Evolutionary conservation across 2,797 vertebrate genomes (phyloP), one percentile per base, ranked within the genome.

Genomic region (Sarcoramphus papa): DNA sequence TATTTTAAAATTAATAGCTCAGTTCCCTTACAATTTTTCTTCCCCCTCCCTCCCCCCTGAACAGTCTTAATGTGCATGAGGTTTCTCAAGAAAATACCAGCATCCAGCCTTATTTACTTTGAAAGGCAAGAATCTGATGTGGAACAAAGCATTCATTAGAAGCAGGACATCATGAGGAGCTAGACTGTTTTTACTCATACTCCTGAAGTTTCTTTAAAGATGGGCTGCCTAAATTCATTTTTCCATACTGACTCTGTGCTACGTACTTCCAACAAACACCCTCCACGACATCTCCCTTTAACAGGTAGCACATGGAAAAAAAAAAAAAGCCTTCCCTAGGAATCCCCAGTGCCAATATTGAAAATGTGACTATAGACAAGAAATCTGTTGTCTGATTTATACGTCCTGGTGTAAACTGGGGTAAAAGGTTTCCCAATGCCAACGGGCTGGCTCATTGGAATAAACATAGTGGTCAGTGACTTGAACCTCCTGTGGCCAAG

Each of bases 401-500:
- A 91, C 1, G 3, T 82, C 69, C 53, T 88, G 95, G 91, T 95
- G 96, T 97, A 96, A 97, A 94, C 81, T 85, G 90, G 90, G 96
- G 96, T 93, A 96, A 96, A 96, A 97, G 86, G 85, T 93, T 96
- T 95, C 92, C 83, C 92, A 92, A n/a, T 93, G 93, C 95, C 95
- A 98, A 92, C 16, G 3, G 67, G 81, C 62, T 96, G 95, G 95
- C 88, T 96, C 95, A 94, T 7, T 93, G 96, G 84, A 92, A 93
- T 96, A 97, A 97, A 97, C 97, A 97, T 21, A 93, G 96, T 97
- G 97, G 97, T 97, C 96, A 96, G 96, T 97, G 97, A 95, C 96
- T 96, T 96, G 94, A 97, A 74, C 94, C 97, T 97, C 95, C 90
- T 94, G 97, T 94, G 96, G 96, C 95, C 96, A 91, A 95, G 88